These are phyloP conservation scores for Platysteira castanea DNA, from an alignment of 2,113 vertebrate species.

Conservation along the genomic window DNA sequence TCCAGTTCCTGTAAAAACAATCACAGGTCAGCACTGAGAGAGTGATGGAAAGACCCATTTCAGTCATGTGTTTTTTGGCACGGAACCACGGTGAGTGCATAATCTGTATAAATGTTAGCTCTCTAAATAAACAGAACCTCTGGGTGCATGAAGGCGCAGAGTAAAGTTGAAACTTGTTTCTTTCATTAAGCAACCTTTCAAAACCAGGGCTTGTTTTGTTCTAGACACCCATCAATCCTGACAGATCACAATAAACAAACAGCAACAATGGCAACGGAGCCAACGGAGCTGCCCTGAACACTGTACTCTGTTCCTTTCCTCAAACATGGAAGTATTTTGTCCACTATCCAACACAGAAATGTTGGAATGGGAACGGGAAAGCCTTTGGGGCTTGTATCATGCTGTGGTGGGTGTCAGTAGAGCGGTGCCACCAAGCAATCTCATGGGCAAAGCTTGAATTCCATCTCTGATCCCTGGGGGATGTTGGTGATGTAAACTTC, in stretches of 20 bases:
- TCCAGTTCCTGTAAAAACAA: slow-evolving; percentile 74
- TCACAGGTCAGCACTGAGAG: slow-evolving; percentile 48
- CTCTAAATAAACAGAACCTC: slow-evolving; percentile 71
- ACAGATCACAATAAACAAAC: not conserved
- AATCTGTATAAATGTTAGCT: slow-evolving; percentile 69
- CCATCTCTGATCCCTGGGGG: accelerated
- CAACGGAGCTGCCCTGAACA: not conserved
- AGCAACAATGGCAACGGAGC: not conserved
- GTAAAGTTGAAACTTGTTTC: slow-evolving; percentile 41
- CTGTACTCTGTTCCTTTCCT: not conserved
- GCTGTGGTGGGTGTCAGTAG: not conserved
- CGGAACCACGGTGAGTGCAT: not conserved
- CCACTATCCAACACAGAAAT: not conserved
- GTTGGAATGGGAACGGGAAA: not conserved
- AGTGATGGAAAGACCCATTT: slow-evolving; percentile 64
- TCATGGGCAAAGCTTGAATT: not conserved
- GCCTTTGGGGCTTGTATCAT: accelerated
- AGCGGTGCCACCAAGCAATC: not conserved
- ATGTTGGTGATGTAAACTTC: not conserved
- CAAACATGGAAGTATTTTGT: not conserved
- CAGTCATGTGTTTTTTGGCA: slow-evolving; percentile 69
- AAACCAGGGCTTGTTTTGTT: slow-evolving; percentile 24
- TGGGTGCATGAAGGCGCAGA: slow-evolving; percentile 46
- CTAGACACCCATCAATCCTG: not conserved
- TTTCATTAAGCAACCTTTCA: slow-evolving; percentile 7